A percentile compares a stretch with the other conserved stretches of the same genome.
phyloP scores from a whole-genome alignment of 1,140 invertebrate genomes.

The Temnothorax nylanderi region DNA sequence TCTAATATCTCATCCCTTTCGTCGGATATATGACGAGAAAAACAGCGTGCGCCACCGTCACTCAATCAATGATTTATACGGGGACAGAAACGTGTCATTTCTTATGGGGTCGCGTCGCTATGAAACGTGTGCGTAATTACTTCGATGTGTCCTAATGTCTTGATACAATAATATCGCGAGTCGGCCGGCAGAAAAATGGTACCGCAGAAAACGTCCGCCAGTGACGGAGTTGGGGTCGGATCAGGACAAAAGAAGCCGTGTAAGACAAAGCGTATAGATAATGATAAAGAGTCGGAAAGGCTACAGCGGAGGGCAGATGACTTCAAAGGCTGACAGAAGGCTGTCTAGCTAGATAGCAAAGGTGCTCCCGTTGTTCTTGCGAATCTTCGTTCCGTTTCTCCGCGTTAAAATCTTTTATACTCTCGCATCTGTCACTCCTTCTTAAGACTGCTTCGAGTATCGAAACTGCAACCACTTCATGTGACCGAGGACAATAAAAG shows the following conservation, averaged over 20 bases:
- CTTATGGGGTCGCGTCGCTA: neutral
- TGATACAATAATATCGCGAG: neutral
- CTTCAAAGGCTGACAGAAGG: slow-evolving; percentile 15
- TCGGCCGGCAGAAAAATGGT: neutral
- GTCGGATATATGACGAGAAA: neutral
- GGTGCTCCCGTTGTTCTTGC: neutral
- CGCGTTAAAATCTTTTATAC: neutral
- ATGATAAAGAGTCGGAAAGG: slow-evolving; percentile 16
- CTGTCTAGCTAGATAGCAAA: neutral
- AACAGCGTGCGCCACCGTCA: neutral
- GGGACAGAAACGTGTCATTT: neutral
- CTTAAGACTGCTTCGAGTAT: neutral
- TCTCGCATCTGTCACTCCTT: neutral
- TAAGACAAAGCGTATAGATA: slow-evolving; percentile 3
- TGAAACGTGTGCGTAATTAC: neutral
- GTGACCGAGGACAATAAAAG: neutral
- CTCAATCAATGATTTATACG: slow-evolving; percentile 21
- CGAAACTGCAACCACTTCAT: neutral
- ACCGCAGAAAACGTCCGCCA: neutral
- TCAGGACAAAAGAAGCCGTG: neutral
- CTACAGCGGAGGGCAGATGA: neutral
- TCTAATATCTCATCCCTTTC: neutral
- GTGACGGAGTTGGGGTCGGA: neutral
- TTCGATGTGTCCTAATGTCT: neutral
- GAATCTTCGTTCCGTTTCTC: neutral